Base-by-base conservation (phyloP, 2,888 invertebrate species). In the Leucoma salicis region DNA sequence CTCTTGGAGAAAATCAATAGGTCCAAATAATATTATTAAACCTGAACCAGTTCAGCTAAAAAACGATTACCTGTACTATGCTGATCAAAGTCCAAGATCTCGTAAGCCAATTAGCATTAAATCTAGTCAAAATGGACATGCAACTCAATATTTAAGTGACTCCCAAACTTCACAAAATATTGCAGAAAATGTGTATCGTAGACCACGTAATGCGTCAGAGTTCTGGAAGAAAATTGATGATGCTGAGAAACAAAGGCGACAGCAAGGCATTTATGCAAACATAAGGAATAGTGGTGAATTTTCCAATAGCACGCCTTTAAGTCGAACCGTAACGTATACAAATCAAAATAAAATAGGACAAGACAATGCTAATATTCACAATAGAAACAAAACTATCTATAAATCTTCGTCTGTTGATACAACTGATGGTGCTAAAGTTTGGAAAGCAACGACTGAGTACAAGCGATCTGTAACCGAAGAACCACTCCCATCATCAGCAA, bases 41-140 rank as follows among this genome's bases (percentile, higher is more conserved):
- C 78, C 90, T 36, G 86, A 88, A 54, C 78, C 85, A 47, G 78
- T 81, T 29, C 83, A 82, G 57, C 52, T 70, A 46, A 78, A 74
- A 61, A 74, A 90, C 37, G 92, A 92, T 49, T 93, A 91, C 63
- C 90, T 93, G 48, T 95, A 95, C 64, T 91, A 93, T 42, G 92
- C 94, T 2, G 95, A 95, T 77, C 92, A 93, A 55, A 92, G 92
- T 47, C 94, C 95, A 0, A 87, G 95, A 61, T 94, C 94, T 46
- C 82, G 95, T 31, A 92, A 93, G 66, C 95, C 95, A 21, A 94
- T 95, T 57, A 92, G 94, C 62, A 91, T 95, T 47, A 88, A 93
- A 70, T 75, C 82, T 71, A 83, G 82, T 67, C 82, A 78, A 69
- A 82, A 78, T 53, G 82, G 82, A 48, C 63, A 70, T 46, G 85